Conservation (phyloP, 2,797 vertebrate species). For the Parotocinclus haroldoi region DNA sequence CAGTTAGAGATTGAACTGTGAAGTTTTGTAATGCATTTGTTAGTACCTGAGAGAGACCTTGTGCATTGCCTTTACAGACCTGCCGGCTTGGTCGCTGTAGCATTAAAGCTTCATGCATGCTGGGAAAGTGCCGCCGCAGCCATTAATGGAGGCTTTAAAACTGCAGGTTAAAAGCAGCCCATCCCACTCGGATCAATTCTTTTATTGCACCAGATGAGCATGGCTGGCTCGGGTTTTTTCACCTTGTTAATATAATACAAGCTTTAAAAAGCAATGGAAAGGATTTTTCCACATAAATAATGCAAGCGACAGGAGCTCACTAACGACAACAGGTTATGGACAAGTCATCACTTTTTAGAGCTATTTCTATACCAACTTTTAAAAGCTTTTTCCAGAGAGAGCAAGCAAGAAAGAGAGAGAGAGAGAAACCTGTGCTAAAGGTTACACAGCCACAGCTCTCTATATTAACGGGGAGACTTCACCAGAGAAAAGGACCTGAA, state of each 20-base stretch:
- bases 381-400: constrained; percentile 64
- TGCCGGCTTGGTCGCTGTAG: constrained; percentile 42
- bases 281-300: constrained; percentile 71
- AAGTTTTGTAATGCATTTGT: no score
- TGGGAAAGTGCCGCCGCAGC: constrained; percentile 44
- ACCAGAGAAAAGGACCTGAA: constrained; percentile 40
- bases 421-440: background rate
- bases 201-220: constrained; percentile 53
- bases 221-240: constrained; percentile 44
- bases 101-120: constrained; percentile 47
- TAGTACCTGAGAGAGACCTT: constrained; percentile 17
- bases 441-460: no score
- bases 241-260: constrained; percentile 71
- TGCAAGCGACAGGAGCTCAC: constrained; percentile 58
- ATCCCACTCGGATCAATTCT: constrained; percentile 47
- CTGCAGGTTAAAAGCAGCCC: constrained; percentile 46
- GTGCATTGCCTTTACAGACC: constrained; percentile 31
- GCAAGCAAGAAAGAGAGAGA: no score
- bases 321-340: constrained; percentile 54
- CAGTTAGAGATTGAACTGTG: no score
- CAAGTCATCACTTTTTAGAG: constrained; percentile 51
- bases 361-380: constrained; percentile 48
- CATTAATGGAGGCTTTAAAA: constrained; percentile 62
- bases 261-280: constrained; percentile 61
- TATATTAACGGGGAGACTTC: constrained; percentile 51